Evolutionary conservation across 2,113 vertebrate species (phyloP).

Genomic region (Platysteira castanea): DNA sequence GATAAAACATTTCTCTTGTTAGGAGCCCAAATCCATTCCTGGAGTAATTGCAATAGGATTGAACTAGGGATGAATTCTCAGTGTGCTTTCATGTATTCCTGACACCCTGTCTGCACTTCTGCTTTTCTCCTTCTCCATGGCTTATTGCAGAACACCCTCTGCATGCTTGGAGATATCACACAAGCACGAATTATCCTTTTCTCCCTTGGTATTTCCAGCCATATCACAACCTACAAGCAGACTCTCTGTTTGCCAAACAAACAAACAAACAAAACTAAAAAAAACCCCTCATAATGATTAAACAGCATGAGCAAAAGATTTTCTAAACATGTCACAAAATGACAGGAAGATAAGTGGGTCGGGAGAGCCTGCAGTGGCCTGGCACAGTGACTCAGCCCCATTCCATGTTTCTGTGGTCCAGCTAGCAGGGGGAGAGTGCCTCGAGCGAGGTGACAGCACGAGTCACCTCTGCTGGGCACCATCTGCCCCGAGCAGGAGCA

Average conservation of each 20-base stretch:
- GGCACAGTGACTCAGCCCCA: slow-evolving; percentile 25
- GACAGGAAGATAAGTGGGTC: not conserved
- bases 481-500: not conserved
- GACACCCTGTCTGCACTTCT: not conserved
- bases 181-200: not conserved
- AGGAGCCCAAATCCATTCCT: not conserved
- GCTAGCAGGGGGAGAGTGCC: not conserved
- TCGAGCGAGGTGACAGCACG: not conserved
- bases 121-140: not conserved
- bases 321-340: not conserved
- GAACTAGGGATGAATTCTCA: not conserved
- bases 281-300: not conserved
- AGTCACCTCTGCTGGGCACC: not conserved
- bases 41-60: not conserved
- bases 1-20: not conserved
- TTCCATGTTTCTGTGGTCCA: not conserved
- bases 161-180: not conserved
- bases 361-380: not conserved
- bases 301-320: not conserved
- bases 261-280: not conserved
- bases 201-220: not conserved
- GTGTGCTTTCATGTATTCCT: not conserved
- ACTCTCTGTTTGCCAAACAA: not conserved
- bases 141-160: not conserved
- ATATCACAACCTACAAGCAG: not conserved